Conservation (phyloP, 2,888 invertebrate genomes). For the Leucozona laternaria region DNA sequence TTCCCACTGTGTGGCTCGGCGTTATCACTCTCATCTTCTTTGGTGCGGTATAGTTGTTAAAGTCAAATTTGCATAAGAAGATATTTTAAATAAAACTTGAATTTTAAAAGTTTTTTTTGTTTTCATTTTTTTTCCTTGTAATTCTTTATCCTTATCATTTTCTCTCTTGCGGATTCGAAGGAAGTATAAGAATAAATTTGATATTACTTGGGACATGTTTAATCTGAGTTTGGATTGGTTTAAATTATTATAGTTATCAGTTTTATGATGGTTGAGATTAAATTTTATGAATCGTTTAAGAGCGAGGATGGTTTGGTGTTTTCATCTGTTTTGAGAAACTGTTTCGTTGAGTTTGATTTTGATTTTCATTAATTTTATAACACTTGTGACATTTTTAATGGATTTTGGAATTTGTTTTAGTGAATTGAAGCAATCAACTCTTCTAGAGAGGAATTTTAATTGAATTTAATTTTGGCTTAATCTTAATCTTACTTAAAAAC, state of each 20-base stretch:
- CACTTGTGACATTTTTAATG: not conserved
- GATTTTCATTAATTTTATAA: not conserved
- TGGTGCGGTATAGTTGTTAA: conserved; percentile 4
- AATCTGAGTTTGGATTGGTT: conserved; percentile 67
- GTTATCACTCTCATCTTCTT: not conserved
- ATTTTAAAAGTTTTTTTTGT: conserved; percentile 42
- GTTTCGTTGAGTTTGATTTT: not conserved
- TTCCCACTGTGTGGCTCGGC: not conserved
- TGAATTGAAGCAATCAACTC: not conserved
- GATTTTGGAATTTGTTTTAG: not conserved
- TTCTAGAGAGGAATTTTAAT: not conserved
- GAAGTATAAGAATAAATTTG: conserved; percentile 36
- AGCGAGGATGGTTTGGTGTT: not conserved
- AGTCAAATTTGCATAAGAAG: conserved; percentile 52
- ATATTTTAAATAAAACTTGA: conserved; percentile 61
- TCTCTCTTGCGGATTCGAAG: conserved; percentile 5
- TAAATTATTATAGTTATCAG: conserved; percentile 49
- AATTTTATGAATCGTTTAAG: not conserved
- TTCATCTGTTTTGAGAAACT: not conserved
- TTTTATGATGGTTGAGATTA: conserved; percentile 16
- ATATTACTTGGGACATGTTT: conserved; percentile 70
- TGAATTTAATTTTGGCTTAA: no score
- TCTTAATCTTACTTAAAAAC: no score
- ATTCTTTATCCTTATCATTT: conserved; percentile 18
- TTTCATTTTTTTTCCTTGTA: not conserved